Base-by-base conservation (phyloP, 2,113 vertebrate species). In the Zosterops lateralis region DNA sequence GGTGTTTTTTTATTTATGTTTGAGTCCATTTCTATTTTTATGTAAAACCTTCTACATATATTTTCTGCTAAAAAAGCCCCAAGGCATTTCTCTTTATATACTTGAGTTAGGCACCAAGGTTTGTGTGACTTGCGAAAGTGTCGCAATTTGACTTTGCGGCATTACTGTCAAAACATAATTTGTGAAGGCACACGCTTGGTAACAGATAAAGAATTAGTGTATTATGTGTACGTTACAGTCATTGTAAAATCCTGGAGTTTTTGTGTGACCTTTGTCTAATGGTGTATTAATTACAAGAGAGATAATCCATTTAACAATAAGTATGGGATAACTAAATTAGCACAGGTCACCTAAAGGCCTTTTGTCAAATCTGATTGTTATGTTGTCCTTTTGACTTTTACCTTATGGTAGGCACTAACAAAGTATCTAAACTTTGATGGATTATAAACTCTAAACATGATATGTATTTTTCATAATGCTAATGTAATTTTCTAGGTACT, bases 381-480 rank as follows among this genome's bases (percentile, higher is more conserved):
- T 97, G 97, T 97, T 98, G 97, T 98, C 96, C 97, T 97, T 98
- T 98, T 98, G 97, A 97, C 97, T 98, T 97, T 97, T 97, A 97
- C 96, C 97, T 97, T 98, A 97, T 97, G 96, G 94, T 97, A 96
- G 95, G 94, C 95, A 97, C 97, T 97, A 98, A 97, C 96, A 97
- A 95, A 97, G 93, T 98, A 96, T 97, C 91, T 96, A 93, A 97
- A 97, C 95, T 94, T 97, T 97, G 97, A 97, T 97, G 95, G 96
- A 97, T 97, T 97, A 97, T 98, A 96, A 97, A 97, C 94, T 97
- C 96, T 96, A 97, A 98, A 96, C 95, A 97, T 97, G 97, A 97
- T 97, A 97, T 96, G 97, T 98, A 98, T 98, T 97, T 97, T 98
- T 98, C 97, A 98, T 98, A 97, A 98, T 98, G 97, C 95, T 98